Evolutionary conservation across 2,113 vertebrate genomes (phyloP).

Genomic region (Pycnonotus jocosus): DNA sequence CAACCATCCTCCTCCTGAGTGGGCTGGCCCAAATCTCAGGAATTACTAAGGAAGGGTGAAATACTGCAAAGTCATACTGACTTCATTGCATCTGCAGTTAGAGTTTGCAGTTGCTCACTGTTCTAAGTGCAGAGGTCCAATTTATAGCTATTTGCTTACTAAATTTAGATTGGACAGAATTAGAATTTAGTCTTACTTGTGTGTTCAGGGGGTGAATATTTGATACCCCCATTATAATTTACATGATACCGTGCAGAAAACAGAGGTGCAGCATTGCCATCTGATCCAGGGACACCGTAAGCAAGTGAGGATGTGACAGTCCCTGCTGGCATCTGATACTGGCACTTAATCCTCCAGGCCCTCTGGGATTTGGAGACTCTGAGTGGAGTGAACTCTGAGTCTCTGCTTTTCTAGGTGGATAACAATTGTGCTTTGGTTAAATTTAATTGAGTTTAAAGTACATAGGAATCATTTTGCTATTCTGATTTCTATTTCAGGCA

Average conservation of each 20-base stretch:
- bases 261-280: not conserved
- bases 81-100: not conserved
- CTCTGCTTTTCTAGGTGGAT: not conserved
- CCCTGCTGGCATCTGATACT: not conserved
- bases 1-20: not conserved
- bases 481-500: slow-evolving; percentile 13
- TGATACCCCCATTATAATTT: not conserved
- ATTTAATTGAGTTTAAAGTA: not conserved
- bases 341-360: not conserved
- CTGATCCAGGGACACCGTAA: not conserved
- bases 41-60: not conserved
- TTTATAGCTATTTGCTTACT: not conserved
- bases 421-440: not conserved
- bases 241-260: not conserved
- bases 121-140: not conserved
- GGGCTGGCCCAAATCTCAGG: not conserved
- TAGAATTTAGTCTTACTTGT: not conserved
- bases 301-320: not conserved
- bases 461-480: not conserved
- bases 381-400: not conserved
- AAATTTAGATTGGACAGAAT: not conserved
- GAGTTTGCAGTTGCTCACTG: not conserved
- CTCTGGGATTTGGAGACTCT: not conserved
- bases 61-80: slow-evolving; percentile 4
- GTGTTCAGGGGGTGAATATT: not conserved